These are phyloP conservation scores for Platysternon megacephalum DNA, from an alignment of 2,113 vertebrate species.

Conservation along the genomic window DNA sequence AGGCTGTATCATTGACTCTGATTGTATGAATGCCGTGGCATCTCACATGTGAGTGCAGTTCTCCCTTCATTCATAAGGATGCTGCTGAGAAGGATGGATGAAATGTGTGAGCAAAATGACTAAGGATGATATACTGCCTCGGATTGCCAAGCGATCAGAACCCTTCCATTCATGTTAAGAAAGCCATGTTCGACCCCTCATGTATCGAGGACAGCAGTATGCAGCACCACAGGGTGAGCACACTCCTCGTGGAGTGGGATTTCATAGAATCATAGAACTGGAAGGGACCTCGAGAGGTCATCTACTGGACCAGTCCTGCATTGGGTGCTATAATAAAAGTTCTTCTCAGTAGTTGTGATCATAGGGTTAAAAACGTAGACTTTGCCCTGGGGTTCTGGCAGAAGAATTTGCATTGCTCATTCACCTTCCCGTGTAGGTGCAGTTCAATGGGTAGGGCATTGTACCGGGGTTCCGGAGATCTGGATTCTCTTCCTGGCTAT, in stretches of 20 bases:
- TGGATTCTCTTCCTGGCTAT: background rate
- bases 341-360: background rate
- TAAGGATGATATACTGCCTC: background rate
- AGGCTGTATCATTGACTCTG: background rate
- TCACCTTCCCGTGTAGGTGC: background rate
- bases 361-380: background rate
- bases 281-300: too few species aligned
- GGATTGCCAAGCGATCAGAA: background rate
- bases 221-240: background rate
- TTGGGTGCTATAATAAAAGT: background rate
- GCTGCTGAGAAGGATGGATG: background rate
- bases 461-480: background rate
- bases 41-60: background rate
- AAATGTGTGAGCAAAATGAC: background rate
- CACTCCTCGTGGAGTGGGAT: background rate
- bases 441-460: background rate
- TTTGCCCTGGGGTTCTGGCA: background rate
- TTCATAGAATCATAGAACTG: too few species aligned
- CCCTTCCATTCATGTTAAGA: background rate
- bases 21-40: background rate
- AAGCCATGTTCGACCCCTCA: background rate
- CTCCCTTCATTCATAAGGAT: background rate
- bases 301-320: background rate
- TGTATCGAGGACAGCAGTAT: background rate
- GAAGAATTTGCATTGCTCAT: background rate